These are phyloP conservation scores for Zosterops borbonicus DNA, from an alignment of 2,113 vertebrate genomes.

Conservation along the genomic window DNA sequence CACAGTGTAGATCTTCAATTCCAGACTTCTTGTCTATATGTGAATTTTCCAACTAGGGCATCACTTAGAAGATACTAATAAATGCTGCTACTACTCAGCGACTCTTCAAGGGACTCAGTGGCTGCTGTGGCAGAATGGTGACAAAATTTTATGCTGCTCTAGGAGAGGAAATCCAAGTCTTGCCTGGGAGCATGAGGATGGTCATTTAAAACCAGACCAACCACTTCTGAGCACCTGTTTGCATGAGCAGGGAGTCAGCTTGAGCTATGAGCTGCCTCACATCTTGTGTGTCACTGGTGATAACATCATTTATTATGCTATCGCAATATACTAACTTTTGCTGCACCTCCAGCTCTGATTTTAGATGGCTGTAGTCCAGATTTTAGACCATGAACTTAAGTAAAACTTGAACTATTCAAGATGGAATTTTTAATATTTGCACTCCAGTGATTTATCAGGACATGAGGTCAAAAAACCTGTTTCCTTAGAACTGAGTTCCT, in stretches of 20 bases:
- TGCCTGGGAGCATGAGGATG: neutral
- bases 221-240: neutral
- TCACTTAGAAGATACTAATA: neutral
- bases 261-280: neutral
- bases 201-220: neutral
- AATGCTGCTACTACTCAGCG: neutral
- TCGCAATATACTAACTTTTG: neutral
- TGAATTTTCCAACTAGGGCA: neutral
- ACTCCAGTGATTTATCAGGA: neutral
- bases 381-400: neutral
- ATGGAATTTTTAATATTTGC: neutral
- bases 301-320: neutral
- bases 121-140: neutral
- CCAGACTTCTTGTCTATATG: neutral
- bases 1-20: neutral
- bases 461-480: neutral
- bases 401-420: neutral
- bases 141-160: neutral
- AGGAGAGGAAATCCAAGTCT: neutral
- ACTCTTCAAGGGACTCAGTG: neutral
- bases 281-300: neutral
- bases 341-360: neutral
- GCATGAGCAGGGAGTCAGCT: neutral
- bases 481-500: neutral
- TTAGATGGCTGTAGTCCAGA: neutral